Base-by-base conservation (phyloP, 1,140 invertebrate species). In the Schlechtendalia chinensis region DNA sequence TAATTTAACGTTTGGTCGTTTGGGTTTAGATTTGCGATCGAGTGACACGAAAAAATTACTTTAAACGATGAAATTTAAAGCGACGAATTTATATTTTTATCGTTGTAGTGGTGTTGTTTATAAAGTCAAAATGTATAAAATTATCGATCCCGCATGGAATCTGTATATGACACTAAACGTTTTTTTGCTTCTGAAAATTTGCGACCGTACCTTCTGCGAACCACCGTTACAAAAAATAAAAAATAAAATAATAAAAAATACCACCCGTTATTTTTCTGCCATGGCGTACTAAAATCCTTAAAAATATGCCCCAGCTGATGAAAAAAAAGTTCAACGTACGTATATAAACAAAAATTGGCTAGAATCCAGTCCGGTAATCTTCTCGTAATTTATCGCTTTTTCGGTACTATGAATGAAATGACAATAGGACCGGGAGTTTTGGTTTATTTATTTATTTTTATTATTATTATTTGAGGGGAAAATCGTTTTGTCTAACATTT, bases 301-400 rank as follows among this genome's bases (percentile, higher is more conserved):
- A 69, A 69, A 69, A 69, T 69, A 69, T 69, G 45, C 67, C 22
- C 14, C 16, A 14, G 67, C 39, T 69, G 67, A 69, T 69, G 67
- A 69, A 67, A 69, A 69, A 50, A 59, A 74, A 74, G 27, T n/a
- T 17, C 71, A 54, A 74, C n/a, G 29, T 32, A 74, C 53, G 22
- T 79, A 19, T 79, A 79, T 79, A 79, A 63, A 79, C 63, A 79
- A 79, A 59, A 79, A 79, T 61, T 79, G 75, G 75, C 56, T 10
- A 11, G 58, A 45, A 27, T 61, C 75, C 75, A 79, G 39, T 61
- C 75, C 75, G 39, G 56, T 61, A 79, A 79, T 79, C 56, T 79
- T 79, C 56, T 45, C 14, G 39, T 79, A 79, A 79, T 79, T 79
- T 79, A 79, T 79, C 22, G 75, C 4, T 79, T 72, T 72, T 72